Conservation (phyloP, 2,888 invertebrate species). For the Anaspis maculata region DNA sequence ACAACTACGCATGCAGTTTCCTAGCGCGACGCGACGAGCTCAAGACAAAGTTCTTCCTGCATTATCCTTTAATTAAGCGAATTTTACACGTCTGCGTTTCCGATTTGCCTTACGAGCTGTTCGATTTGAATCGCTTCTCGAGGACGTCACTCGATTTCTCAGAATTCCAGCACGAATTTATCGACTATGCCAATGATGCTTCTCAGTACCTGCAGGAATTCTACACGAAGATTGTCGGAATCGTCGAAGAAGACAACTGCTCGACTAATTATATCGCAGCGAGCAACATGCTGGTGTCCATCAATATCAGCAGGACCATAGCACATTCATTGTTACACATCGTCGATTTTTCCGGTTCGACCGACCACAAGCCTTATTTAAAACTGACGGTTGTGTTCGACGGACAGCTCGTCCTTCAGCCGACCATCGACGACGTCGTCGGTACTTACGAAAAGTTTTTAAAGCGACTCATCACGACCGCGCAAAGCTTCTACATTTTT, state of each 20-base stretch:
- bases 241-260: constrained; percentile 16
- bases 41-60: constrained; percentile 48
- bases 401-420: constrained; percentile 49
- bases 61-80: constrained; percentile 54
- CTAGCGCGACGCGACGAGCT: constrained; percentile 49
- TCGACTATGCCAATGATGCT: constrained; percentile 20
- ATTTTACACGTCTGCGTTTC: constrained; percentile 47
- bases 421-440: constrained; percentile 49
- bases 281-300: constrained; percentile 42
- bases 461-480: constrained; percentile 18
- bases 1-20: constrained; percentile 51
- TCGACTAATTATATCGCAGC: constrained; percentile 19
- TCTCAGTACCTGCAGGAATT: constrained; percentile 21
- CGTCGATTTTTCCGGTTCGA: constrained; percentile 47
- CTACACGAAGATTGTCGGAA: constrained; percentile 17
- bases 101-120: constrained; percentile 47
- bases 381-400: constrained; percentile 50
- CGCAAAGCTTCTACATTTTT: constrained; percentile 19
- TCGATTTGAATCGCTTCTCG: constrained; percentile 38
- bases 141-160: constrained; percentile 17
- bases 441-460: constrained; percentile 39
- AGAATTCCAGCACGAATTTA: constrained; percentile 19
- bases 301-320: constrained; percentile 60
- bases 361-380: constrained; percentile 50
- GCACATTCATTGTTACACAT: constrained; percentile 56